A percentile compares a stretch with the other conserved stretches of the same genome.
These are phyloP conservation scores for Drosophila lowei DNA, from an alignment of 1,140 invertebrate species.

Conservation along the genomic window DNA sequence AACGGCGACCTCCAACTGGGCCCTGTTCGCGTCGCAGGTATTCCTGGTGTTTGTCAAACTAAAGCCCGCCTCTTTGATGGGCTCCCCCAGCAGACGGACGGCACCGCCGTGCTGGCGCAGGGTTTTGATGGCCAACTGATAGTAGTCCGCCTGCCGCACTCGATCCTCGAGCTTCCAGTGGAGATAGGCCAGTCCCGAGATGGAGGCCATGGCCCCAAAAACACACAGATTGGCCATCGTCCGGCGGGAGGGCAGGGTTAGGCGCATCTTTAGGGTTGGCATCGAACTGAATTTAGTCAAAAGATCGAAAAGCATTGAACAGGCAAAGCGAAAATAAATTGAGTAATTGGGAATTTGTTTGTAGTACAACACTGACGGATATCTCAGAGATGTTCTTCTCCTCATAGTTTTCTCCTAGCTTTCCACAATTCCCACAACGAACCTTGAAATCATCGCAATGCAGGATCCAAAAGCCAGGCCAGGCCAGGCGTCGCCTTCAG, in stretches of 20 bases:
- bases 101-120: conserved; percentile 84
- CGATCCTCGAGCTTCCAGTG: conserved; percentile 81
- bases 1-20: conserved; percentile 84
- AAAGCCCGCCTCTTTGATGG: conserved; percentile 85
- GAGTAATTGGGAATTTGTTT: neutral
- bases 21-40: conserved; percentile 84
- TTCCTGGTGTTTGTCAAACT: conserved; percentile 85
- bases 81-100: conserved; percentile 86
- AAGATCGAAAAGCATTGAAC: neutral
- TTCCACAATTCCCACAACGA: neutral
- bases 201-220: conserved; percentile 83
- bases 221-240: conserved; percentile 84
- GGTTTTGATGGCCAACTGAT: conserved; percentile 84
- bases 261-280: conserved; percentile 42
- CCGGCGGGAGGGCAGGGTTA: conserved; percentile 66
- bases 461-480: conserved; percentile 4
- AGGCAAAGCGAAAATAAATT: conserved; percentile 3
- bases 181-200: conserved; percentile 80
- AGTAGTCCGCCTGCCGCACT: conserved; percentile 84
- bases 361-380: conserved; percentile 8
- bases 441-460: conserved; percentile 13
- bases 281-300: conserved; percentile 36
- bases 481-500: conserved; percentile 32
- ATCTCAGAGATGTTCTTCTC: conserved; percentile 1
- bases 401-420: neutral